Base-by-base conservation (phyloP, 2,888 invertebrate genomes). In the Spilosoma lubricipeda region DNA sequence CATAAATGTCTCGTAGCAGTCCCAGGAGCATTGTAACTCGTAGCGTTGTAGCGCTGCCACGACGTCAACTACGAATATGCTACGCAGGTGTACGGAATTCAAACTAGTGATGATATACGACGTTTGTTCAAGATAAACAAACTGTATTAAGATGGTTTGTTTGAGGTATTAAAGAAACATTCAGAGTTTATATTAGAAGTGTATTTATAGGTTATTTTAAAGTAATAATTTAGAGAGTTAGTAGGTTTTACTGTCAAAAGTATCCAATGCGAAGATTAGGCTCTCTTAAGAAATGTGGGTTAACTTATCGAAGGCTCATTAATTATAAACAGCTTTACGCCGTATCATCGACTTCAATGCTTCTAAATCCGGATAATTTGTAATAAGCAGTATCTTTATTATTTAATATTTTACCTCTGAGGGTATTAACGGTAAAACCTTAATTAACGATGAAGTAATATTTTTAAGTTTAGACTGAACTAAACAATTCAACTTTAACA, bases 71-170 rank as follows among this genome's bases (percentile, higher is more conserved):
- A 71, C 71, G 74, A 70, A 23, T 42, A 15, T 48, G 48, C 48
- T 48, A 48, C 83, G 76, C 56, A 56, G 71, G 70, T 73, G 77
- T 74, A 73, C 64, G 52, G n/a, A 68, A 69, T 79, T 76, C 72
- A 70, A 20, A 39, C n/a, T 39, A 30, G 72, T 42, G 39, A 63
- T 66, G 36, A 71, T 63, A 71, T 36, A 76, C 33, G n/a, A 42
- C 36, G 45, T 68, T 77, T 69, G 67, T 70, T 66, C 73, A 59
- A 52, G 39, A 45, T 67, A 23, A 42, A 67, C 15, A 66, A 71
- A 48, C 20, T 8, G 7, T 70, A 15, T 13, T 64, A 20, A 27
- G 59, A 27, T 59, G 59, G 27, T 27, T 59, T 27, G 13, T 13
- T 59, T 13, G 0, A 27, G 59, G 5, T 59, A 13, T 59, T 59